Percentiles rank a stretch among this genome's conserved stretches.
phyloP scores from a whole-genome alignment of 37 sponge, comb jelly and placozoan species.

The Eunapius fragilis region DNA sequence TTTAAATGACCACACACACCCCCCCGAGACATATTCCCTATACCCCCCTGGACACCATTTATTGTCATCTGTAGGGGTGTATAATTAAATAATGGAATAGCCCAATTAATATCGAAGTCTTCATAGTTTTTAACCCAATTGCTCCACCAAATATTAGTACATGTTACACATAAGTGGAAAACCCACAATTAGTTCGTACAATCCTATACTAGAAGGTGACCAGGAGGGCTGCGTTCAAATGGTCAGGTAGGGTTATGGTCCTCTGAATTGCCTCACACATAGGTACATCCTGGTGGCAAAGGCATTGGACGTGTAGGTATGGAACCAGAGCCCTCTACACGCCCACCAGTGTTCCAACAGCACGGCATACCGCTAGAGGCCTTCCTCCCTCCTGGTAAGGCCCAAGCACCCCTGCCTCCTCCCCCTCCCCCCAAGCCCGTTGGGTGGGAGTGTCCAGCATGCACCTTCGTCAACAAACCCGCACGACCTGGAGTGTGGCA shows the following conservation, averaged over 20 bases:
- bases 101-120: no score
- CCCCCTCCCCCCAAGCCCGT: slow-evolving; percentile 30
- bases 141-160: no score
- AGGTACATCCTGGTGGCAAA: background rate
- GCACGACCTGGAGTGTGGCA: slow-evolving; percentile 80
- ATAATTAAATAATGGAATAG: no score
- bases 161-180: no score
- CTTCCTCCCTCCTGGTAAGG: background rate
- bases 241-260: background rate
- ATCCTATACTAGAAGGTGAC: no score
- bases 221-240: no score
- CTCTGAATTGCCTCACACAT: background rate
- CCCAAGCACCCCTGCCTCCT: slow-evolving; percentile 11
- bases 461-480: slow-evolving; percentile 85
- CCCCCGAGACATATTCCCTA: no score
- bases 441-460: slow-evolving; percentile 84
- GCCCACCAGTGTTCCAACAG: background rate
- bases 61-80: no score
- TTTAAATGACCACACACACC: no score
- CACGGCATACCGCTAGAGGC: background rate
- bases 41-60: no score
- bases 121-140: no score
- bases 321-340: background rate
- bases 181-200: no score
- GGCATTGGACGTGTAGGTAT: background rate